phyloP scores from a whole-genome alignment of 1,140 invertebrate genomes.

The Pissodes strobi region DNA sequence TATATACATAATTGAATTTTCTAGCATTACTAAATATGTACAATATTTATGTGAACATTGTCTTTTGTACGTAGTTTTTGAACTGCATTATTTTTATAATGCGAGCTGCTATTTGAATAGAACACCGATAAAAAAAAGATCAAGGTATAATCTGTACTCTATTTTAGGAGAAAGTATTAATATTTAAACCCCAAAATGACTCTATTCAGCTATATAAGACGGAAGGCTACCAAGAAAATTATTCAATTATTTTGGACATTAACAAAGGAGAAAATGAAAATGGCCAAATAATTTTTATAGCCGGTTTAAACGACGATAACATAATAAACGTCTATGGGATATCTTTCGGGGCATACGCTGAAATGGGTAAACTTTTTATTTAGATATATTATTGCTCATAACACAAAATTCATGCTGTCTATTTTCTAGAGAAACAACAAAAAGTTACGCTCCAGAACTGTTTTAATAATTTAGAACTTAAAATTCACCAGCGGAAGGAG shows the following conservation, averaged over 20 bases:
- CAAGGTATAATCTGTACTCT: too few species aligned
- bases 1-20: too few species aligned
- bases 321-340: conserved; percentile 32
- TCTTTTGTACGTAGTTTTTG: too few species aligned
- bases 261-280: conserved; percentile 26
- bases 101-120: too few species aligned
- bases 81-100: too few species aligned
- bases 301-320: conserved; percentile 33
- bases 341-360: conserved; percentile 17
- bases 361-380: conserved; percentile 38
- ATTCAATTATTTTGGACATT: conserved; percentile 31
- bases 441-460: conserved; percentile 17
- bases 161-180: conserved; percentile 29
- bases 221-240: conserved; percentile 14
- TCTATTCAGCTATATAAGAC: conserved; percentile 4
- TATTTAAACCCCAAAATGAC: conserved; percentile 18
- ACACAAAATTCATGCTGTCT: conserved; percentile 32
- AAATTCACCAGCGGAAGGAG: conserved; percentile 15
- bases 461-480: conserved; percentile 32
- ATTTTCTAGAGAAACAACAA: conserved; percentile 27
- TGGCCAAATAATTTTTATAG: conserved; percentile 29
- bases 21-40: too few species aligned
- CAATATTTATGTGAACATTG: too few species aligned
- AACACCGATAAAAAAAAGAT: too few species aligned
- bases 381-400: conserved; percentile 28